Evolutionary conservation across 2,797 vertebrate genomes (phyloP).

Genomic region (Lagothrix lagotricha): DNA sequence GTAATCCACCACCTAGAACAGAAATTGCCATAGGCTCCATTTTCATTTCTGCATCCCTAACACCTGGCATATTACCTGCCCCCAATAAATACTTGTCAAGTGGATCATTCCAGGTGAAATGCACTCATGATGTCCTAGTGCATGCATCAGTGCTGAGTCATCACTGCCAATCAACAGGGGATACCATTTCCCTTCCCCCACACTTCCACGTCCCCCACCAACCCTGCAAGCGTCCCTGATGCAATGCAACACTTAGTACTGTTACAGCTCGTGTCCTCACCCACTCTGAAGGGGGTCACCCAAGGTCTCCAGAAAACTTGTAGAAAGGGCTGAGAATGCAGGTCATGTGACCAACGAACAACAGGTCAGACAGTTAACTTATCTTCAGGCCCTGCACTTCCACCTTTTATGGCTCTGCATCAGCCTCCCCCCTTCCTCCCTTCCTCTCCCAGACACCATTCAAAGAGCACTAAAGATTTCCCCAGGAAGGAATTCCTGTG

Average conservation of each 20-base stretch:
- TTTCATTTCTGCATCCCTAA: neutral
- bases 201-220: neutral
- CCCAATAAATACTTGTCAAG: neutral
- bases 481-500: constrained; percentile 14
- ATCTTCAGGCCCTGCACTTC: neutral
- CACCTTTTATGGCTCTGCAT: neutral
- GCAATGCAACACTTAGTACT: neutral
- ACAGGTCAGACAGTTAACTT: neutral
- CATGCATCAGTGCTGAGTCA: neutral
- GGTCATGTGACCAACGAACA: neutral
- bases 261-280: neutral
- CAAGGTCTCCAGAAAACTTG: neutral
- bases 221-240: neutral
- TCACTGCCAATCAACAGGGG: neutral
- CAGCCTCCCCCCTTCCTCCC: neutral
- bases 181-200: no score
- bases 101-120: neutral
- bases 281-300: neutral
- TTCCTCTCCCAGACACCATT: neutral
- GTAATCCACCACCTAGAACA: neutral
- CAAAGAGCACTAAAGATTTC: neutral
- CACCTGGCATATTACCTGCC: neutral
- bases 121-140: no score
- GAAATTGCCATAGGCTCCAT: neutral
- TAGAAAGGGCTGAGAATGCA: neutral